Percentiles rank a stretch among this genome's conserved stretches.
phyloP scores from a whole-genome alignment of 2,888 invertebrate genomes.

The Micropterix aruncella region DNA sequence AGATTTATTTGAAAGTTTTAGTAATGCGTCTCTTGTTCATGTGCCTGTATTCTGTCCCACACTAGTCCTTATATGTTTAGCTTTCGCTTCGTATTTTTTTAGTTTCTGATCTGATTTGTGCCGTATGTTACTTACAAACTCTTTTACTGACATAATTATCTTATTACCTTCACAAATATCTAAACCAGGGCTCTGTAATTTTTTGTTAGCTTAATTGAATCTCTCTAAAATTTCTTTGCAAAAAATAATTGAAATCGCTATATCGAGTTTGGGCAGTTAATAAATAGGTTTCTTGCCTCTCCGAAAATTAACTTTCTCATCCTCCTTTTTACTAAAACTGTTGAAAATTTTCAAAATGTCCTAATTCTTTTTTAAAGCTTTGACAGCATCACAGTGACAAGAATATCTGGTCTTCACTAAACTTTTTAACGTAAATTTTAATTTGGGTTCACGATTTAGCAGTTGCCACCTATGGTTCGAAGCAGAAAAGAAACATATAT shows the following conservation, averaged over 20 bases:
- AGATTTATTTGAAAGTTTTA: too few species aligned
- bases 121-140: too few species aligned
- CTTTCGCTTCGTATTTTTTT: too few species aligned
- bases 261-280: constrained; percentile 1
- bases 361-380: not conserved
- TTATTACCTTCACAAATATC: too few species aligned
- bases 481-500: constrained; percentile 2
- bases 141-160: too few species aligned
- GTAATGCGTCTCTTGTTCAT: too few species aligned
- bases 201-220: not conserved
- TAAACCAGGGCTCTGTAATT: too few species aligned
- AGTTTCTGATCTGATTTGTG: too few species aligned
- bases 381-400: constrained; percentile 2
- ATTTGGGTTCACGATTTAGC: constrained; percentile 2
- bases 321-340: constrained; percentile 1
- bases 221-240: not conserved
- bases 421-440: constrained; percentile 2
- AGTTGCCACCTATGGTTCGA: constrained; percentile 1
- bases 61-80: too few species aligned
- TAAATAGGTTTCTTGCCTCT: not conserved
- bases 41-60: too few species aligned
- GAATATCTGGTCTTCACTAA: not conserved
- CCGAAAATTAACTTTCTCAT: constrained; percentile 1
- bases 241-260: constrained; percentile 1
- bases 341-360: not conserved